Conservation (phyloP, 2,888 invertebrate species). For the Eristalis arbustorum region DNA sequence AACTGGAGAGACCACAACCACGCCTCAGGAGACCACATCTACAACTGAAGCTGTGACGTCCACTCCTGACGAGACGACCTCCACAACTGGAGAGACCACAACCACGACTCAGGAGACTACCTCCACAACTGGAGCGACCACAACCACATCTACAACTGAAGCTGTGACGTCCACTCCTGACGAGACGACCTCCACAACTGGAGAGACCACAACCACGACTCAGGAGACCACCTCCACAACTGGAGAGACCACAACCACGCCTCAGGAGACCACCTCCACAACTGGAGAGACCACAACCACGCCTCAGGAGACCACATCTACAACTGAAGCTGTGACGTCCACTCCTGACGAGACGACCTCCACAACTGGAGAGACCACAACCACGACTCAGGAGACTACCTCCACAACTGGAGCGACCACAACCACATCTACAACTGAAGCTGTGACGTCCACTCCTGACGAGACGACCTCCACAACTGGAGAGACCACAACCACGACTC, state of each 20-base stretch:
- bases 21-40: neutral
- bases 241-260: neutral
- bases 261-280: neutral
- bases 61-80: neutral
- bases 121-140: neutral
- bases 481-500: neutral
- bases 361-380: neutral
- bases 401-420: neutral
- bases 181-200: neutral
- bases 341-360: neutral
- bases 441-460: neutral
- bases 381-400: neutral
- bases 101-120: too few relatives aligned
- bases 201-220: neutral
- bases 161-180: neutral
- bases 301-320: neutral
- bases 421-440: neutral
- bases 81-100: neutral
- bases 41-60: neutral
- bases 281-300: neutral
- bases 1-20: neutral
- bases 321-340: neutral
- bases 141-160: neutral
- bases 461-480: neutral
- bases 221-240: neutral